These are phyloP conservation scores for Gambelia wislizenii DNA, from an alignment of 2,797 vertebrate species.

Conservation along the genomic window DNA sequence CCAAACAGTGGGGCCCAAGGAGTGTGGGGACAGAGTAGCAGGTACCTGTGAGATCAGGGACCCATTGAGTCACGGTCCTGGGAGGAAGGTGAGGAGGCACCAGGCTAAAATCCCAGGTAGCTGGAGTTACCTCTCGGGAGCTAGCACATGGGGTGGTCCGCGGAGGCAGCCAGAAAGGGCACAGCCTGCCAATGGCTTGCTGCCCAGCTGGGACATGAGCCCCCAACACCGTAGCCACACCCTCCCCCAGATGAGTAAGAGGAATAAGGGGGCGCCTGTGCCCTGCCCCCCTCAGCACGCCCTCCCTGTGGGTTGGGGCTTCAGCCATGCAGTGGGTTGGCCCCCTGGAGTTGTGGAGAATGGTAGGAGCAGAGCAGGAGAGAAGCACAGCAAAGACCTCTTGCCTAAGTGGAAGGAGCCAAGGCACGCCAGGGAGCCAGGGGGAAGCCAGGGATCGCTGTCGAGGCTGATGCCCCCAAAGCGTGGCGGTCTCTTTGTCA, in stretches of 20 bases:
- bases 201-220: background rate
- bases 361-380: background rate
- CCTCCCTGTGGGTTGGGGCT: slow-evolving; percentile 46
- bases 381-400: background rate
- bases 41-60: background rate
- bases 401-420: background rate
- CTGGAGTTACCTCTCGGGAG: slow-evolving; percentile 46
- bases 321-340: background rate
- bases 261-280: background rate
- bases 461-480: background rate
- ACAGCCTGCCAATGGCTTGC: background rate
- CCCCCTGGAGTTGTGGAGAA: background rate
- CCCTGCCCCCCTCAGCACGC: slow-evolving; percentile 23
- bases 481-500: slow-evolving; percentile 74
- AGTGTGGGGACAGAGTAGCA: too few species aligned
- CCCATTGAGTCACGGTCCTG: background rate
- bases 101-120: background rate
- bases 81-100: background rate
- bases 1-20: background rate
- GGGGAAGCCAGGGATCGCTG: background rate
- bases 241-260: slow-evolving; percentile 52
- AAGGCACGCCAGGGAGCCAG: background rate
- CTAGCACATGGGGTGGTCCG: slow-evolving; percentile 57
- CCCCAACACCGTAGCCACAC: slow-evolving; percentile 58
- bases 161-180: background rate